Base-by-base conservation (phyloP, 2,797 vertebrate species). In the Gobio occitaniae region DNA sequence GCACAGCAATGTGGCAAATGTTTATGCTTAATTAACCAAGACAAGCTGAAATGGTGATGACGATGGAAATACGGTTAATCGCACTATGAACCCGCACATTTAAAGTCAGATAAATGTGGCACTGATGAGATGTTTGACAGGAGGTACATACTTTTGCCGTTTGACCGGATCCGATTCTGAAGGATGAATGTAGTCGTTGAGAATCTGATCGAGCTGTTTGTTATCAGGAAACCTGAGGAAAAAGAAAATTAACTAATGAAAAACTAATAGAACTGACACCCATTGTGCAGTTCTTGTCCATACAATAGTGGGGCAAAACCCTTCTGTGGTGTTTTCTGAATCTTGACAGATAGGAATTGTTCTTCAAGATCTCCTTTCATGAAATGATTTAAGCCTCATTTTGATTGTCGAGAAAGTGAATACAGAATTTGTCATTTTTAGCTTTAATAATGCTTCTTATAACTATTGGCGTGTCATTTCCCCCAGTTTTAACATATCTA, bases 121-220 rank as follows among this genome's bases (percentile, higher is more conserved):
- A 9, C 0, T 78, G 59, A 29, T 15, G n/a, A 11, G 59, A 52
- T 59, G 36, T 59, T 2, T 12, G 75, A 72, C 15, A 9, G 17
- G 69, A 13, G 1, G 29, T 7, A 38, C 25, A 19, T 93, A 99
- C 98, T 96, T 98, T 88, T 99, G 98, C 82, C 95, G 95, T 85
- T 92, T 94, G 44, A 98, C 94, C 82, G 97, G 97, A 92, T 99
- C 97, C 0, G 98, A 97, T 80, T 97, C 96, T 79, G 95, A 94
- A 17, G 97, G 97, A 92, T 99, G 96, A 90, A 98, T 93, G 78
- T 98, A 99, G 0, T 90, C 85, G 48, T 93, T 95, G 85, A 99
- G 92, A 90, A 99, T 95, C 92, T 97, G 93, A 88, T 92, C 83
- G 6, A 99, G 91, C 0, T 91, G 96, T 90, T 93, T 95, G 87